Evolutionary conservation across 2,888 invertebrate species (phyloP).

Genomic region (Venusia cambrica): DNA sequence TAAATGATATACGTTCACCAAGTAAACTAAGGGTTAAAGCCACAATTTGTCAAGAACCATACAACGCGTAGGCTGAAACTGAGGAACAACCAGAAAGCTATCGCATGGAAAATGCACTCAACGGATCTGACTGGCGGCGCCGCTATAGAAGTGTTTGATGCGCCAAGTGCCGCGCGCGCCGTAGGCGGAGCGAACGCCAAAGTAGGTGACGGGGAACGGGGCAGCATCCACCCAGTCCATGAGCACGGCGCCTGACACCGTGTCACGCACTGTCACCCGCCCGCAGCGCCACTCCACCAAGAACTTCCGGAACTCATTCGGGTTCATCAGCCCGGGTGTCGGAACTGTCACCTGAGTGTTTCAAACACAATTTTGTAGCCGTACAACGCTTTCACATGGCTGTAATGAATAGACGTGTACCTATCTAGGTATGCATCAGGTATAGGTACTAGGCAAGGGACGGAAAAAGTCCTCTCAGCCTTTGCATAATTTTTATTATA

Average conservation of each 20-base stretch:
- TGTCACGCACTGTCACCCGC: constrained; percentile 71
- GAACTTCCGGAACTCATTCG: constrained; percentile 79
- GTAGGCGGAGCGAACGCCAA: constrained; percentile 84
- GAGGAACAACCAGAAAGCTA: too few relatives aligned
- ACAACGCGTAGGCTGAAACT: too few relatives aligned
- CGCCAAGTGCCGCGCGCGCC: constrained; percentile 84
- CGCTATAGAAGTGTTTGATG: constrained; percentile 60
- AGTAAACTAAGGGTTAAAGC: too few relatives aligned
- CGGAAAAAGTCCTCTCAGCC: too few relatives aligned
- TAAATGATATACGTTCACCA: too few relatives aligned
- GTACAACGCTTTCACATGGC: too few relatives aligned
- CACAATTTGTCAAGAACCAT: too few relatives aligned
- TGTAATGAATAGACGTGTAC: too few relatives aligned
- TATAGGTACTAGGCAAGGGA: too few relatives aligned
- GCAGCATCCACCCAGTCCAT: constrained; percentile 83
- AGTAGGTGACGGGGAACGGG: constrained; percentile 81
- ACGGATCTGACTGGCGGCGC: constrained; percentile 51
- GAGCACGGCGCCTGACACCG: constrained; percentile 69
- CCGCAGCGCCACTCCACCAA: constrained; percentile 81
- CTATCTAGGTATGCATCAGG: too few relatives aligned
- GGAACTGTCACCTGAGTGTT: constrained; percentile 76
- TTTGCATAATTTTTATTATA: too few relatives aligned
- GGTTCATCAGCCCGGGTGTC: constrained; percentile 80
- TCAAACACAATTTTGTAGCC: too few relatives aligned
- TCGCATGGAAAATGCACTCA: constrained; percentile 56